Percentiles rank a stretch among this genome's conserved stretches.
phyloP scores from a whole-genome alignment of 1,140 invertebrate species.

The Pseudomyrmex flavicornis region DNA sequence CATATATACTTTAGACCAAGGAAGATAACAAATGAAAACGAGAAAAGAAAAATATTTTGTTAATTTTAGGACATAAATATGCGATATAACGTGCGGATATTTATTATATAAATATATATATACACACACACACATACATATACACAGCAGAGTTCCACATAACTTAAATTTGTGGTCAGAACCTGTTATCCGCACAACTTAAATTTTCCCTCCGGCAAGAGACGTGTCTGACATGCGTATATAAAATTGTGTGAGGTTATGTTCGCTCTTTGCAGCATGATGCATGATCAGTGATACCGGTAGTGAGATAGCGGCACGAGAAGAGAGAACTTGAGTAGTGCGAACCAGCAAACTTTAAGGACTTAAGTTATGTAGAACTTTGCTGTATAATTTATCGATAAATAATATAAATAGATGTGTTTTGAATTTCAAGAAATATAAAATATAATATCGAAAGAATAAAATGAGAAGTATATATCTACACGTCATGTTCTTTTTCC shows the following conservation, averaged over 20 bases:
- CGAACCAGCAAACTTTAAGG: too few relatives aligned
- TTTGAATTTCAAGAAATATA: constrained; percentile 79
- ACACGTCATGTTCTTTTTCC: background rate
- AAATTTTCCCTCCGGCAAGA: too few relatives aligned
- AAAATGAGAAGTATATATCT: constrained; percentile 46
- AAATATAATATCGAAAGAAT: constrained; percentile 70
- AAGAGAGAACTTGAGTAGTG: too few relatives aligned
- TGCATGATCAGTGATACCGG: too few relatives aligned
- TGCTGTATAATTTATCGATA: constrained; percentile 72
- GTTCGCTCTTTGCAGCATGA: too few relatives aligned
- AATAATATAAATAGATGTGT: constrained; percentile 80
- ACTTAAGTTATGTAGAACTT: too few relatives aligned
- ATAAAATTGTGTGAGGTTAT: too few relatives aligned
- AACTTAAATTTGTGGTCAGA: too few relatives aligned
- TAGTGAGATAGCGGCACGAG: too few relatives aligned
- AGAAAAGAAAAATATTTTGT: constrained; percentile 80
- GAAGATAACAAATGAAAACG: constrained; percentile 52
- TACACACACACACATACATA: constrained; percentile 41
- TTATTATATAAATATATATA: constrained; percentile 76
- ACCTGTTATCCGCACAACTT: too few relatives aligned
- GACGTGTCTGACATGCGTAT: too few relatives aligned
- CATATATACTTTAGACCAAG: constrained; percentile 68
- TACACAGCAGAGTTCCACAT: too few relatives aligned
- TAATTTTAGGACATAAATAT: constrained; percentile 78
- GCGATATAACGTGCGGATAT: constrained; percentile 69